Conservation (phyloP, 2,888 invertebrate species). For the Sarcophaga rosellei region DNA sequence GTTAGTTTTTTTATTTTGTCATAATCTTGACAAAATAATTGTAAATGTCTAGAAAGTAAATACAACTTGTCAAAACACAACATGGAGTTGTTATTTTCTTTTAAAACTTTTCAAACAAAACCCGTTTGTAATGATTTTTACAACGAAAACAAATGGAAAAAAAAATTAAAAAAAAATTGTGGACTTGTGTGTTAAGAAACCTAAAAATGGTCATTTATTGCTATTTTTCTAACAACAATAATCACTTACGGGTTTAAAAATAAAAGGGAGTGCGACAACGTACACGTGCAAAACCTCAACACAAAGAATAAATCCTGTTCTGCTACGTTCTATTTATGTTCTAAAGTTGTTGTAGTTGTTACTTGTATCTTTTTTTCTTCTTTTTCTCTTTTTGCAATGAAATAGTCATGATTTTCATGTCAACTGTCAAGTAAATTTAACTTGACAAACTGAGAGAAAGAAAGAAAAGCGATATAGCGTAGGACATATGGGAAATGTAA, state of each 20-base stretch:
- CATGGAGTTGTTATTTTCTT: neutral
- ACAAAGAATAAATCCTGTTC: neutral
- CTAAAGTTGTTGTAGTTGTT: conserved; percentile 28
- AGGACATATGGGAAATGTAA: neutral
- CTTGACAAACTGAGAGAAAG: conserved; percentile 39
- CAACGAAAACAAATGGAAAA: conserved; percentile 4
- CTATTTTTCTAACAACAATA: neutral
- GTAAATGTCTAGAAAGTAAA: neutral
- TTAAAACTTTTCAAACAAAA: neutral
- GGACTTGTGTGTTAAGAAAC: neutral
- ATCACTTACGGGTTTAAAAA: neutral
- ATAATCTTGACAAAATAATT: too few species aligned
- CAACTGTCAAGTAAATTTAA: conserved; percentile 66
- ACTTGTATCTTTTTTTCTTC: neutral
- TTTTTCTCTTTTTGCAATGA: conserved; percentile 35
- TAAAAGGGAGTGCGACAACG: neutral
- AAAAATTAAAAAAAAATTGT: neutral
- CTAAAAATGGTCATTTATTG: neutral
- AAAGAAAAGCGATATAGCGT: neutral
- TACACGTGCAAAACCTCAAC: conserved; percentile 1
- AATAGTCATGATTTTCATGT: conserved; percentile 69
- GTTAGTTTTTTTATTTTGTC: too few species aligned
- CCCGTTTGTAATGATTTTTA: conserved; percentile 13
- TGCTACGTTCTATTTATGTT: conserved; percentile 25
- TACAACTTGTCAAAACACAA: neutral